Base-by-base conservation (phyloP, 1,140 invertebrate genomes). In the Neoseiulus cucumeris region DNA sequence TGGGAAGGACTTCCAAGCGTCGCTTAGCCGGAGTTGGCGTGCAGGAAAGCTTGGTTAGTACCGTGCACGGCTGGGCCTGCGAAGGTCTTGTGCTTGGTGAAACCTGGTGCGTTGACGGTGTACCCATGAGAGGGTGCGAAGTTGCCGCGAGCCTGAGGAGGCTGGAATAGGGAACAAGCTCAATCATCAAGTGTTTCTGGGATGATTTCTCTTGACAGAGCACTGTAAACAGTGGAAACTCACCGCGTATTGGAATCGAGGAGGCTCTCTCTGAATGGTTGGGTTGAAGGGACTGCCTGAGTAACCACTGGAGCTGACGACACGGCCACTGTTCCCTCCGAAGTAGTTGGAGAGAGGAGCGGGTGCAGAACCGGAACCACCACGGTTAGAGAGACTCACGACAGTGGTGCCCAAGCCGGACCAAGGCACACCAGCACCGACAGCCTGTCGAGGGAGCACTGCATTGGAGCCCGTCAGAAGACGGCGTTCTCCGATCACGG, bases 51-150 rank as follows among this genome's bases (percentile, higher is more conserved):
- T 25, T 59, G 51, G 51, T 59, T 59, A 1, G 51, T 59, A 29
- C 51, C 51, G 22, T 59, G 51, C 14, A 59, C 51, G 22, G 51
- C 51, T 12, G 51, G 51, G 22, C 51, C 51, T 2, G 51, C 51
- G 33, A 59, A 59, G 14, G 51, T 59, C 22, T 59, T 59, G 51
- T 59, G 51, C 51, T 59, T 59, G 14, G 51, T 59, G 51, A 59
- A 59, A 4, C 51, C 51, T 4, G 51, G 51, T 18, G 51, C 51
- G 33, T 59, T 59, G 25, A 59, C 51, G 33, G 51, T 59, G 9
- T 59, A 59, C 17, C 51, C 51, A 20, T 59, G 51, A 6, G 51
- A 59, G 12, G 51, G 51, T 14, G 51, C 51, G 22, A 59, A 59
- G 33, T 59, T 59, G n/a, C 51, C 51, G 25, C 51, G 51, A 6